Evolutionary conservation across 2,797 vertebrate genomes (phyloP).

Genomic region (Mormyrus hasselquistii): DNA sequence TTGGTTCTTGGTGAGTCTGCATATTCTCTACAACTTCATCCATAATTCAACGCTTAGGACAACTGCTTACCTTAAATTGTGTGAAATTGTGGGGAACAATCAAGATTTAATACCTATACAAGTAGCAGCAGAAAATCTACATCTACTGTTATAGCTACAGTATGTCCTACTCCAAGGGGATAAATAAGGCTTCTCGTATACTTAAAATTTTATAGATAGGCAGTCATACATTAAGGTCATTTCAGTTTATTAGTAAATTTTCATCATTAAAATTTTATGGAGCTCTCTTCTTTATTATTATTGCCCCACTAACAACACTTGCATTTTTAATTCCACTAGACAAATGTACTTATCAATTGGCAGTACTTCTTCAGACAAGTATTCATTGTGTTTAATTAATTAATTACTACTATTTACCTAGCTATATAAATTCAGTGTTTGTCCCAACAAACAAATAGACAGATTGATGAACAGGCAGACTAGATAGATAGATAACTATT

Average conservation of each 20-base stretch:
- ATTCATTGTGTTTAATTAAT: neutral
- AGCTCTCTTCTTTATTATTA: neutral
- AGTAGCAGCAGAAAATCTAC: neutral
- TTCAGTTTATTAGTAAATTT: neutral
- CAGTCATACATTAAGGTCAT: neutral
- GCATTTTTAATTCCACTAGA: neutral
- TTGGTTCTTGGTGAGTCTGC: neutral
- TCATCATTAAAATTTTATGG: neutral
- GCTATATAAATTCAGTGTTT: neutral
- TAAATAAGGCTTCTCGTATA: neutral
- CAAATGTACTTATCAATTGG: neutral
- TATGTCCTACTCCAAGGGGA: neutral
- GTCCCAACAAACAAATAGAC: neutral
- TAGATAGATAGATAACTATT: neutral
- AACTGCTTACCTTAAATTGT: neutral
- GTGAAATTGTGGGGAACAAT: neutral
- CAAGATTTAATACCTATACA: neutral
- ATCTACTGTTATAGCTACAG: neutral
- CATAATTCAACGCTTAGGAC: slow-evolving; percentile 31
- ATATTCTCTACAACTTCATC: neutral
- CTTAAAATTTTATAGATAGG: neutral
- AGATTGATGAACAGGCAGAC: neutral
- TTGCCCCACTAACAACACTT: neutral
- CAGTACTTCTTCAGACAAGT: neutral
- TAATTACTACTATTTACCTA: neutral